A percentile compares a stretch with the other conserved stretches of the same genome.
These are phyloP conservation scores for Oxygymnocypris stewartii DNA, from an alignment of 2,113 vertebrate genomes.

Conservation along the genomic window DNA sequence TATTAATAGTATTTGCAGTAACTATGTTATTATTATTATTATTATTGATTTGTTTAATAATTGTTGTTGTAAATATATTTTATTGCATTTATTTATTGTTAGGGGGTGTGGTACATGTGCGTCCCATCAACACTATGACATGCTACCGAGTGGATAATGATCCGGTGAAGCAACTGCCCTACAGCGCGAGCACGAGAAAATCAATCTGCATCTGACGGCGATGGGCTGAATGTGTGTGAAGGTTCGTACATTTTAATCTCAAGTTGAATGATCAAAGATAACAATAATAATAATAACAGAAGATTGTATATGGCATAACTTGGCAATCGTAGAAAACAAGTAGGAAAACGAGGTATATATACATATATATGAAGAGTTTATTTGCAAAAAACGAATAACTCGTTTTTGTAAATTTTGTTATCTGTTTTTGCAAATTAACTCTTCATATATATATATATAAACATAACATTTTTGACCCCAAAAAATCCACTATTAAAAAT, in stretches of 20 bases:
- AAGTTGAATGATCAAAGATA: background rate
- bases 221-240: slow-evolving; percentile 16
- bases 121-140: slow-evolving; percentile 16
- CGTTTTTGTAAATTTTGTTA: too few relatives aligned
- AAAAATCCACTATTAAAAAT: background rate
- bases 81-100: background rate
- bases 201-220: slow-evolving; percentile 13
- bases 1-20: background rate
- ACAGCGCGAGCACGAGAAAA: background rate
- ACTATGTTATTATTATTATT: too few relatives aligned
- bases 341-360: background rate
- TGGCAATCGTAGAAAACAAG: background rate
- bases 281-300: background rate
- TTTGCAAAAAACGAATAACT: too few relatives aligned
- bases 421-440: too few relatives aligned
- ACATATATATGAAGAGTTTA: too few relatives aligned
- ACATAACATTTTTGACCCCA: too few relatives aligned
- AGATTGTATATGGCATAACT: background rate
- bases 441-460: too few relatives aligned
- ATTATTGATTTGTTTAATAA: background rate
- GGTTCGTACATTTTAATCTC: background rate
- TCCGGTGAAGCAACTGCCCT: background rate
- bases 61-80: background rate
- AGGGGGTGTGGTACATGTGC: slow-evolving; percentile 7
- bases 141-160: background rate